These are phyloP conservation scores for Megaustenia siamemsis DNA, from an alignment of 2,888 invertebrate genomes.

Conservation along the genomic window DNA sequence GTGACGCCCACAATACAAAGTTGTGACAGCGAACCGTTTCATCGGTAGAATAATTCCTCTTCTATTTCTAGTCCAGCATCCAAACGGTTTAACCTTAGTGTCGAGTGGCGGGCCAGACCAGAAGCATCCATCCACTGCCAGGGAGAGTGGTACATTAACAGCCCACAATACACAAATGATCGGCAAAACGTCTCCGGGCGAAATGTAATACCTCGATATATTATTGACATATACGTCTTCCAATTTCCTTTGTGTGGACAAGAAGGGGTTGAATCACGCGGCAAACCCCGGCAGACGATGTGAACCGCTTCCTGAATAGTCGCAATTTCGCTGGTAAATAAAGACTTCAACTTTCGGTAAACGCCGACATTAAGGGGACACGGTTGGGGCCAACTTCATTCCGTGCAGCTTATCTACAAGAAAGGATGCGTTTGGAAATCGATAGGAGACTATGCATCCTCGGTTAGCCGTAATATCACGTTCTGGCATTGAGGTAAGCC, in stretches of 20 bases:
- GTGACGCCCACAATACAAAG: constrained; percentile 1
- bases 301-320: constrained; percentile 1
- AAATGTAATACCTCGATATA: neutral
- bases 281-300: neutral
- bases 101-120: neutral
- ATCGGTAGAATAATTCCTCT: neutral
- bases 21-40: neutral
- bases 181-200: neutral
- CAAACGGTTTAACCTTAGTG: neutral
- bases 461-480: neutral
- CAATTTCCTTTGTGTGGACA: neutral
- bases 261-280: neutral
- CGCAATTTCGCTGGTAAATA: constrained; percentile 23
- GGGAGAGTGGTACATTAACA: too few relatives aligned
- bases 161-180: neutral
- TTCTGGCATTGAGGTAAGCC: neutral
- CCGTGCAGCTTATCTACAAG: neutral
- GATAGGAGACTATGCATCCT: neutral
- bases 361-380: neutral
- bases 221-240: neutral
- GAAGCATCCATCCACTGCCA: neutral
- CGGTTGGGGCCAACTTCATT: neutral
- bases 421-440: neutral
- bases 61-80: neutral
- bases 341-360: constrained; percentile 18